Base-by-base conservation (phyloP, 2,797 vertebrate species). In the Hemibagrus guttatus region DNA sequence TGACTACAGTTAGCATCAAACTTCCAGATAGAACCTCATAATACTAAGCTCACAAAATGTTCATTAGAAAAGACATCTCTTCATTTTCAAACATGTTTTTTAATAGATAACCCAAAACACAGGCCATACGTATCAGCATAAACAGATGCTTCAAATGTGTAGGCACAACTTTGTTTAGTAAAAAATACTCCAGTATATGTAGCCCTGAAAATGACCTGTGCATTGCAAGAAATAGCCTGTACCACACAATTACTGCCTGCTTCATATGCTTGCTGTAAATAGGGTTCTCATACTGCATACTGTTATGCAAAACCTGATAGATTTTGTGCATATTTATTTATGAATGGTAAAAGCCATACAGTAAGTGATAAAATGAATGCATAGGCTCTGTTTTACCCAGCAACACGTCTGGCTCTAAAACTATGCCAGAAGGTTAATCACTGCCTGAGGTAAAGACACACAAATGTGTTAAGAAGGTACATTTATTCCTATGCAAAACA, bases 391-490 rank as follows among this genome's bases (percentile, higher is more conserved):
- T n/a, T 75, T 82, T 80, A 74, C 79, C 71, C 86, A 75, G 71
- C 71, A 88, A 88, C 83, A 80, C 26, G 23, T 76, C 66, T 69
- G 76, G 31, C 16, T 81, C 59, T 39, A 81, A 75, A 54, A 52
- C 68, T 74, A 83, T 21, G 39, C 39, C 84, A 87, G 85, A 85
- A 76, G 72, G 74, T 81, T 85, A 83, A 78, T 75, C 83, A 35
- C 61, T 75, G 87, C 83, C 81, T 88, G 76, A 85, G 69, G 87
- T 92, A 94, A 91, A 58, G 14, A 31, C 56, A 85, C 72, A 82
- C 23, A 78, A 90, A 92, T 89, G 61, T 72, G 80, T 76, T 68
- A 35, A 64, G 85, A 54, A 14, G 58, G 49, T 83, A 72, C 66
- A 84, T n/a, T 74, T 64, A 64, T 84, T 54, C 13, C 9, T 12